phyloP scores from a whole-genome alignment of 2,113 vertebrate species.

The Eolophus roseicapilla region DNA sequence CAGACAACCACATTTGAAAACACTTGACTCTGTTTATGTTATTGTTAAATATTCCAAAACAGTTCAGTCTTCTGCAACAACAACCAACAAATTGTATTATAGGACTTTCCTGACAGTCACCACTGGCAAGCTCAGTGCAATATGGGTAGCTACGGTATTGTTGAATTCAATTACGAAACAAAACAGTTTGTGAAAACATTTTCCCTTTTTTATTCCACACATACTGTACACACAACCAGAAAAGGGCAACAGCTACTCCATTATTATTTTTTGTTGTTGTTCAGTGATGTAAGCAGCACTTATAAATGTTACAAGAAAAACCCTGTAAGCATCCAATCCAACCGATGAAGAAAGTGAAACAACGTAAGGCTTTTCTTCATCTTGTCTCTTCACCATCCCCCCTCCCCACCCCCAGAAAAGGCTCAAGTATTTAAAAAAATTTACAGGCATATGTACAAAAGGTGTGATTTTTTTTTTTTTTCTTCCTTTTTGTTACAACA shows the following conservation, averaged over 20 bases:
- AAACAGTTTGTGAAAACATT: slow-evolving; percentile 87
- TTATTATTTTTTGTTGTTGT: slow-evolving; percentile 85
- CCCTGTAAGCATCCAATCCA: slow-evolving; percentile 96
- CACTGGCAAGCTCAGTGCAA: slow-evolving; percentile 98
- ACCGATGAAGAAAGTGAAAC: slow-evolving; percentile 99
- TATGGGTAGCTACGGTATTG: slow-evolving; percentile 92
- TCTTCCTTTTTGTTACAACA: slow-evolving; percentile 81
- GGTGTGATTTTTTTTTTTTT: slow-evolving; percentile 77
- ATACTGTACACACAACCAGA: slow-evolving; percentile 84
- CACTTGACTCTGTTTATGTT: slow-evolving; percentile 88
- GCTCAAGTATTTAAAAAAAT: slow-evolving; percentile 99
- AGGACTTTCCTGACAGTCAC: slow-evolving; percentile 93
- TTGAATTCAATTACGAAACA: slow-evolving; percentile 96
- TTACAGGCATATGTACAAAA: slow-evolving; percentile 99
- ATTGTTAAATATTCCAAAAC: slow-evolving; percentile 98
- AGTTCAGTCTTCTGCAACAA: slow-evolving; percentile 96
- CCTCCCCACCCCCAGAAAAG: slow-evolving; percentile 85
- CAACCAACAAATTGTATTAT: slow-evolving; percentile 92
- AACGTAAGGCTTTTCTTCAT: slow-evolving; percentile 99
- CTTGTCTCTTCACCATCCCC: slow-evolving; percentile 79
- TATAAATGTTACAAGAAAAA: slow-evolving; percentile 98
- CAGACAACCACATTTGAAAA: slow-evolving; percentile 96
- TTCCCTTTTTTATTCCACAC: slow-evolving; percentile 91
- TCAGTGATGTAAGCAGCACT: slow-evolving; percentile 99
- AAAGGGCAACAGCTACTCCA: slow-evolving; percentile 90